A percentile compares a stretch with the other conserved stretches of the same genome.
These are phyloP conservation scores for Lacerta bilineata DNA, from an alignment of 2,797 vertebrate genomes.

Conservation along the genomic window DNA sequence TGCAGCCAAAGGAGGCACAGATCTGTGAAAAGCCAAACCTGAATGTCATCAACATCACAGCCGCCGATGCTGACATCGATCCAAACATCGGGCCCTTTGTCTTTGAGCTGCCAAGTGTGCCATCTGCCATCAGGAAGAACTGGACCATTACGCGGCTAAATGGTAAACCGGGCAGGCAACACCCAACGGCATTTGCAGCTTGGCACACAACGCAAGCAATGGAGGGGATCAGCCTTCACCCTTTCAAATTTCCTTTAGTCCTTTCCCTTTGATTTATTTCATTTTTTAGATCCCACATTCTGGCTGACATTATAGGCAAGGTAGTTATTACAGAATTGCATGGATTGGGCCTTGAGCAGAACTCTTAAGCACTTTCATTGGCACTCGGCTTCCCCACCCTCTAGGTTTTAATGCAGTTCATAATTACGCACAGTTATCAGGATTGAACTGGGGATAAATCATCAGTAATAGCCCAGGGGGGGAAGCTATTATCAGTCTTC, in stretches of 20 bases:
- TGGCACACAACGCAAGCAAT: constrained; percentile 31
- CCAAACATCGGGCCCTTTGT: constrained; percentile 94
- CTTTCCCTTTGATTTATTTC: background rate
- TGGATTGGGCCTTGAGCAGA: constrained; percentile 72
- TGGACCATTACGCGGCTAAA: constrained; percentile 94
- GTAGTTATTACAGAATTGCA: constrained; percentile 75
- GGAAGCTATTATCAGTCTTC: constrained; percentile 80
- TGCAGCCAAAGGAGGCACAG: constrained; percentile 92
- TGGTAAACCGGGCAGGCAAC: constrained; percentile 80
- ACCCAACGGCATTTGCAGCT: constrained; percentile 48
- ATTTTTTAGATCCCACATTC: constrained; percentile 47
- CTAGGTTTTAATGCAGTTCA: constrained; percentile 72
- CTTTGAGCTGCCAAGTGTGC: constrained; percentile 92
- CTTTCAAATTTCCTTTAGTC: constrained; percentile 43
- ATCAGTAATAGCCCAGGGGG: constrained; percentile 76
- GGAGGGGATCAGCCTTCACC: constrained; percentile 39
- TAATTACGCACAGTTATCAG: constrained; percentile 78
- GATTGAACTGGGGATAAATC: constrained; percentile 76
- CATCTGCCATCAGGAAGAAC: constrained; percentile 87
- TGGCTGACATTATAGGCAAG: constrained; percentile 62
- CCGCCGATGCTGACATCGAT: constrained; percentile 89
- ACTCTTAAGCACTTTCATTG: constrained; percentile 62
- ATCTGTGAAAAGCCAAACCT: constrained; percentile 91
- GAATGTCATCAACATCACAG: constrained; percentile 93
- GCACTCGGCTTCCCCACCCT: constrained; percentile 65